Percentiles rank a stretch among this genome's conserved stretches.
These are phyloP conservation scores for Trachelipus rathkii DNA, from an alignment of 1,140 invertebrate species.

Conservation along the genomic window DNA sequence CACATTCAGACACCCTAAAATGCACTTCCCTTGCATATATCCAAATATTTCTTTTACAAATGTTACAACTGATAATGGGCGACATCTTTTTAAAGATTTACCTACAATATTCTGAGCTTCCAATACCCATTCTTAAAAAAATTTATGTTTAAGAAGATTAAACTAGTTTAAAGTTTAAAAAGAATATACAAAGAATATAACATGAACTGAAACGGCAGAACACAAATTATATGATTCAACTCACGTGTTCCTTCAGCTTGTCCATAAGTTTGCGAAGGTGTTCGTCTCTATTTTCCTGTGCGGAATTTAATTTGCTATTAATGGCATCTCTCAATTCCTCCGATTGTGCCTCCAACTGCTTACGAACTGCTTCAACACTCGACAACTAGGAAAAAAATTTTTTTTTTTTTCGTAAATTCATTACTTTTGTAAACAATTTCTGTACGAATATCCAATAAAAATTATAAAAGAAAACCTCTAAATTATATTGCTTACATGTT, in stretches of 20 bases:
- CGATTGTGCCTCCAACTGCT: conserved; percentile 74
- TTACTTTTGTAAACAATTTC: too few relatives aligned
- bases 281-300: conserved; percentile 80
- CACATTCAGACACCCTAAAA: too few relatives aligned
- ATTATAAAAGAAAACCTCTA: too few relatives aligned
- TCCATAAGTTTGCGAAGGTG: conserved; percentile 83
- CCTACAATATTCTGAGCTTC: background rate
- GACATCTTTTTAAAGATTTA: background rate
- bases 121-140: background rate
- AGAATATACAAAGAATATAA: background rate
- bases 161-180: background rate
- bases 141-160: background rate
- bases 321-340: conserved; percentile 79
- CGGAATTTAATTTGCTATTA: conserved; percentile 81
- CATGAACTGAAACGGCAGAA: background rate
- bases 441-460: background rate
- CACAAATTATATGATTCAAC: conserved; percentile 50
- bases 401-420: too few relatives aligned
- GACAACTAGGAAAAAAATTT: too few relatives aligned
- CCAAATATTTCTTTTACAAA: too few relatives aligned
- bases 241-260: conserved; percentile 82
- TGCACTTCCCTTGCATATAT: too few relatives aligned
- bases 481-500: conserved; percentile 68
- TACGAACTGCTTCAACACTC: conserved; percentile 71
- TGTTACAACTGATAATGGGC: too few relatives aligned